Evolutionary conservation across 1,140 invertebrate species (phyloP).

Genomic region (Drosophila lacteicornis): DNA sequence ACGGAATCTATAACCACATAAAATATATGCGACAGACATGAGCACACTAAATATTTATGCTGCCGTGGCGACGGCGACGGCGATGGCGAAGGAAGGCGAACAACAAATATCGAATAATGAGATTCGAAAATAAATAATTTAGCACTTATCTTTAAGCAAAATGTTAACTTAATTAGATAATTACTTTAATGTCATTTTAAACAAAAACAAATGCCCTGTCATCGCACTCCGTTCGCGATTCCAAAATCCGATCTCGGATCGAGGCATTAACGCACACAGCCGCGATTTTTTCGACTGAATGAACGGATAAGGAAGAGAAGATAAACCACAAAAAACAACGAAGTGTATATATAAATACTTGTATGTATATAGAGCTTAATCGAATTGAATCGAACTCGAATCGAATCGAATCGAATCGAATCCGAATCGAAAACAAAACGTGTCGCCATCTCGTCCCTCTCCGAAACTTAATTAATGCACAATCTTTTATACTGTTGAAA

Average conservation of each 20-base stretch:
- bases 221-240: conserved; percentile 47
- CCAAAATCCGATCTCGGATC: conserved; percentile 29
- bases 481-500: conserved; percentile 69
- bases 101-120: conserved; percentile 55
- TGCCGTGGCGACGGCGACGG: not conserved
- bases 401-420: conserved; percentile 35
- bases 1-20: conserved; percentile 48
- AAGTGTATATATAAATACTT: not conserved
- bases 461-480: conserved; percentile 76
- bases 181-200: conserved; percentile 82
- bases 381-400: conserved; percentile 57
- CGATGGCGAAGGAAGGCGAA: conserved; percentile 26
- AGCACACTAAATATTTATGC: conserved; percentile 41
- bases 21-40: conserved; percentile 42
- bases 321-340: conserved; percentile 15
- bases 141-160: conserved; percentile 83
- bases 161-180: conserved; percentile 84
- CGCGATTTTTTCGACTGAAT: conserved; percentile 57
- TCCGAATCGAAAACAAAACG: conserved; percentile 53
- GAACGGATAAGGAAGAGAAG: conserved; percentile 23
- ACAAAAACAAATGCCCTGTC: conserved; percentile 77
- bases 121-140: conserved; percentile 79
- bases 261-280: conserved; percentile 44
- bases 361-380: conserved; percentile 24
- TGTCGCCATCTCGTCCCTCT: conserved; percentile 57